phyloP scores from a whole-genome alignment of 2,797 vertebrate genomes.

The Fratercula arctica region DNA sequence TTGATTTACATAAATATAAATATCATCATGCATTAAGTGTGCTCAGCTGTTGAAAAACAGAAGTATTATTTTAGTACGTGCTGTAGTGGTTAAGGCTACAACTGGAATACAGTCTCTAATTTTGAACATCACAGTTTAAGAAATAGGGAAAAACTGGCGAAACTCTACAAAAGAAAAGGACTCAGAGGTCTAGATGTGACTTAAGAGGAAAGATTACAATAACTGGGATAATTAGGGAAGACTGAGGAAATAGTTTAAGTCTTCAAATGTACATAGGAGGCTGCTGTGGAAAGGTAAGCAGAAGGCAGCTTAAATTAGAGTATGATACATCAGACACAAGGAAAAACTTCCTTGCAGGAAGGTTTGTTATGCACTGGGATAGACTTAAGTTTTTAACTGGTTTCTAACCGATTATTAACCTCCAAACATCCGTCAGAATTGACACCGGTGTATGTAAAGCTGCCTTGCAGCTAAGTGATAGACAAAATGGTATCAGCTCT shows the following conservation, averaged over 20 bases:
- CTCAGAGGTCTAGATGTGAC: not conserved
- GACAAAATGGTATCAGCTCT: not conserved
- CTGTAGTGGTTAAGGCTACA: not conserved
- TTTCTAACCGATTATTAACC: not conserved
- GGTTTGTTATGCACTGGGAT: not conserved
- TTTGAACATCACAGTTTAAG: not conserved
- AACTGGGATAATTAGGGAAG: not conserved
- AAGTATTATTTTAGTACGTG: not conserved
- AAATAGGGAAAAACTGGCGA: not conserved
- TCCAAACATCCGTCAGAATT: not conserved
- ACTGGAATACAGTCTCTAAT: not conserved
- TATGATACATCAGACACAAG: fast-evolving
- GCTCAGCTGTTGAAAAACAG: not conserved
- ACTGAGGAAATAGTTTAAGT: not conserved
- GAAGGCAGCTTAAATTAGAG: not conserved
- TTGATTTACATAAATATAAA: not conserved
- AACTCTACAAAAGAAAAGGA: not conserved
- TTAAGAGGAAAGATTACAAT: not conserved
- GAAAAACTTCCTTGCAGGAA: not conserved
- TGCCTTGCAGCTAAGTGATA: not conserved
- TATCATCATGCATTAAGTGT: not conserved
- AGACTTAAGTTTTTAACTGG: not conserved
- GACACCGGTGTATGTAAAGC: not conserved
- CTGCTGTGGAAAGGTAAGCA: not conserved
- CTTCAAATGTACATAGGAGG: not conserved